These are phyloP conservation scores for Orius insidiosus DNA, from an alignment of 1,140 invertebrate genomes.

Conservation along the genomic window DNA sequence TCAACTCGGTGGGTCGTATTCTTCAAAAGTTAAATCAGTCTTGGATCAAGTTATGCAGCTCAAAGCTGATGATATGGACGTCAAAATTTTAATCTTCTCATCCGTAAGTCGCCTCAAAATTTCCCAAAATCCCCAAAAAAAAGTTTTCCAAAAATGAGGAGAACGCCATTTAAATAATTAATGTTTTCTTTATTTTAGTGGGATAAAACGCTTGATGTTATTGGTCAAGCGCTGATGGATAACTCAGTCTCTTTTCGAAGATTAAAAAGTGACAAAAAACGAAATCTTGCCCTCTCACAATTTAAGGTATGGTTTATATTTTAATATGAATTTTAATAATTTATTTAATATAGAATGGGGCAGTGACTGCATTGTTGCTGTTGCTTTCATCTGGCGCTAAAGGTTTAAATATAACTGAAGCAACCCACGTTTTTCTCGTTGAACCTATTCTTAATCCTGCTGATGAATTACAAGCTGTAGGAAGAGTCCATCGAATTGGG, in stretches of 20 bases:
- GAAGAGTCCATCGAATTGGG: conserved; percentile 59
- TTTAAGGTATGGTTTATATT: conserved; percentile 33
- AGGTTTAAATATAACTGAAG: conserved; percentile 63
- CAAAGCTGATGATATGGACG: conserved; percentile 31
- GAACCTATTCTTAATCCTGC: conserved; percentile 58
- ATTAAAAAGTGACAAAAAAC: conserved; percentile 26
- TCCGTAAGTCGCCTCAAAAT: conserved; percentile 26
- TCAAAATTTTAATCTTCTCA: conserved; percentile 59
- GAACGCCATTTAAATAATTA: too few relatives aligned
- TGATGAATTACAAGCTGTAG: conserved; percentile 60
- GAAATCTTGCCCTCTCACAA: conserved; percentile 29
- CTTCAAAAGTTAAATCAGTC: conserved; percentile 55
- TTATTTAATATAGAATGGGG: conserved; percentile 14
- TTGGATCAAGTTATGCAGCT: conserved; percentile 40
- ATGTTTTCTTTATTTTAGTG: conserved; percentile 28
- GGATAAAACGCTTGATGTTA: conserved; percentile 40
- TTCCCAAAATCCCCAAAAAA: neutral
- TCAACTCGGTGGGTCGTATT: conserved; percentile 37
- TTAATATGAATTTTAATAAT: neutral
- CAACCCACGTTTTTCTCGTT: conserved; percentile 56
- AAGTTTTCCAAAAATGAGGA: too few relatives aligned
- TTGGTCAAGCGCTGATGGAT: conserved; percentile 36
- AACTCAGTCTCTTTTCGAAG: conserved; percentile 37
- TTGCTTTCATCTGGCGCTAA: conserved; percentile 50
- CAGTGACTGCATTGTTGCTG: conserved; percentile 45